Conservation (phyloP, 2,888 invertebrate genomes). For the Patella depressa region DNA sequence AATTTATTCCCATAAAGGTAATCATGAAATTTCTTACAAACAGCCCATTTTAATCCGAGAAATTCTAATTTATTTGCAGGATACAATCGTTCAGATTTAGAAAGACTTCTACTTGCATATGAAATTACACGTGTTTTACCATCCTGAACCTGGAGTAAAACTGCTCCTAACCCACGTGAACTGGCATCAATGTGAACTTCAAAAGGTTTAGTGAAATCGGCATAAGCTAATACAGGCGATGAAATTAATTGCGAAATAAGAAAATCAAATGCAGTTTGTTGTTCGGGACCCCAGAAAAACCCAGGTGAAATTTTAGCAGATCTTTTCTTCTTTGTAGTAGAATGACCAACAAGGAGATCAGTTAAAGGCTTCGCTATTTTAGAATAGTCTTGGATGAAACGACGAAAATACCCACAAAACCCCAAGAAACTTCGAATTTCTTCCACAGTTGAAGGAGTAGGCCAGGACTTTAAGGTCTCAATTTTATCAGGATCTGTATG, state of each 20-base stretch:
- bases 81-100: too few species aligned
- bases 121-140: too few species aligned
- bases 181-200: conserved; percentile 15
- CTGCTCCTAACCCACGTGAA: too few species aligned
- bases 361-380: conserved; percentile 36
- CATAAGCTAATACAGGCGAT: conserved; percentile 36
- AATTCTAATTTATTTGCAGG: too few species aligned
- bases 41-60: too few species aligned
- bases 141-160: too few species aligned
- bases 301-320: neutral
- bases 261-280: conserved; percentile 29
- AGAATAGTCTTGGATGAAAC: conserved; percentile 37
- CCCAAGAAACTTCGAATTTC: conserved; percentile 36
- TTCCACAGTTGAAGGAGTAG: conserved; percentile 27
- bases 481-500: conserved; percentile 38
- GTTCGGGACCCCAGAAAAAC: conserved; percentile 36
- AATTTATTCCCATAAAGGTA: too few species aligned
- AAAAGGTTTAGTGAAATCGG: conserved; percentile 37
- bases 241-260: conserved; percentile 27
- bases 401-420: conserved; percentile 36
- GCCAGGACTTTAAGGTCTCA: conserved; percentile 27
- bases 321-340: neutral
- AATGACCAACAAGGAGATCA: conserved; percentile 18
- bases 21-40: too few species aligned
- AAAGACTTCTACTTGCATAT: too few species aligned